A percentile compares a stretch with the other conserved stretches of the same genome.
Evolutionary conservation across 2,888 invertebrate species (phyloP).

Genomic region (Tinea pellionella): DNA sequence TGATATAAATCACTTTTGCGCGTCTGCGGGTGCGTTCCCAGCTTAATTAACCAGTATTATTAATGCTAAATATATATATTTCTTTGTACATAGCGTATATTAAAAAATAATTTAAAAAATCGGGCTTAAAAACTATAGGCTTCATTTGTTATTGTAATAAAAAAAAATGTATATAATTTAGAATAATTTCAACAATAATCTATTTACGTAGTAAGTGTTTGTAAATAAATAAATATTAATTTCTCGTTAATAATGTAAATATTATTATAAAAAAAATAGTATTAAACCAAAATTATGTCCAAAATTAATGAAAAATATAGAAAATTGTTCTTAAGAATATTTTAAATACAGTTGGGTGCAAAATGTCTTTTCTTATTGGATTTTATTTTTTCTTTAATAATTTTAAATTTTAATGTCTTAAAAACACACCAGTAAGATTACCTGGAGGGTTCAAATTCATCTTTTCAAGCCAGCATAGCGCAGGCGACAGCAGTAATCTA

Average conservation of each 20-base stretch:
- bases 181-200: neutral
- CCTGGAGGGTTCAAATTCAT: no score
- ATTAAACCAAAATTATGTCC: neutral
- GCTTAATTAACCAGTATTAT: neutral
- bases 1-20: no score
- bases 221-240: neutral
- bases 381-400: no score
- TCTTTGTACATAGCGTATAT: neutral
- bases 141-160: neutral
- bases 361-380: neutral
- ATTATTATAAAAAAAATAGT: neutral
- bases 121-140: constrained; percentile 11
- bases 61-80: neutral
- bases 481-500: no score
- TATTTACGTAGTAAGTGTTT: neutral
- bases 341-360: neutral
- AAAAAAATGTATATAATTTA: neutral
- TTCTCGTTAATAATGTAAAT: neutral
- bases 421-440: no score
- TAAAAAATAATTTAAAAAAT: neutral
- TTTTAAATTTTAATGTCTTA: no score
- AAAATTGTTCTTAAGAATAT: neutral
- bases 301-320: neutral
- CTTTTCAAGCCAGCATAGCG: no score
- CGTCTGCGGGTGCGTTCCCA: no score